Percentiles rank a stretch among this genome's conserved stretches.
phyloP scores from a whole-genome alignment of 1,140 invertebrate genomes.

The Geopemphigus sp. region DNA sequence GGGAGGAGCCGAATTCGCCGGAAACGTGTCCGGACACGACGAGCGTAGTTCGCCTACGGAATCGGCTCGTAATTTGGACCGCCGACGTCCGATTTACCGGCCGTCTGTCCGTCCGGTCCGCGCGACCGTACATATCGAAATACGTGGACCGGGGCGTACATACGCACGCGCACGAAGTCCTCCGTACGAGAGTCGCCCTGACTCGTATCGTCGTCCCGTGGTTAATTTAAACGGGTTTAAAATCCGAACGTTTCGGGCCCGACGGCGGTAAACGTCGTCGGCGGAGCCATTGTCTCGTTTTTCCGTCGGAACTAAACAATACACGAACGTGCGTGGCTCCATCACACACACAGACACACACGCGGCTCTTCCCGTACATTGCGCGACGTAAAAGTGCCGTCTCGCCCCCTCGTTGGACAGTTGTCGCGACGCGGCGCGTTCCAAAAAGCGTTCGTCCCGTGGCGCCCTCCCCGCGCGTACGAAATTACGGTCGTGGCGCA shows the following conservation, averaged over 20 bases:
- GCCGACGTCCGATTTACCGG: too few species aligned
- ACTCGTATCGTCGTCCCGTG: not conserved
- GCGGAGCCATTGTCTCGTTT: conserved; percentile 45
- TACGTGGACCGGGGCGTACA: too few species aligned
- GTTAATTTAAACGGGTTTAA: conserved; percentile 50
- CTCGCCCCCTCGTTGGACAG: conserved; percentile 41
- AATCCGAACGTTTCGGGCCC: conserved; percentile 25
- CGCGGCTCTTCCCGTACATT: not conserved
- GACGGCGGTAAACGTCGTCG: not conserved
- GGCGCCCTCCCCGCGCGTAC: not conserved
- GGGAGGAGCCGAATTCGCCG: too few species aligned
- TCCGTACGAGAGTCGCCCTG: too few species aligned
- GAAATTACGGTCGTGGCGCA: not conserved
- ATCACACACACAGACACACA: not conserved
- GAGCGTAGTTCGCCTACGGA: too few species aligned
- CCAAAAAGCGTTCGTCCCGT: conserved; percentile 19
- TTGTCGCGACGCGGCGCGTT: conserved; percentile 4
- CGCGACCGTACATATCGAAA: too few species aligned
- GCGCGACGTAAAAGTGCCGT: conserved; percentile 46
- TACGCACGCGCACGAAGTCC: too few species aligned
- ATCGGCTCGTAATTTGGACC: too few species aligned
- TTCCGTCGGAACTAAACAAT: conserved; percentile 38
- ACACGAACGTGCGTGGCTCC: not conserved
- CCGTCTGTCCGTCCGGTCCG: too few species aligned
- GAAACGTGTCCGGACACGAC: too few species aligned